A percentile compares a stretch with the other conserved stretches of the same genome.
Evolutionary conservation across 2,888 invertebrate species (phyloP).

Genomic region (Drosophila tripunctata): DNA sequence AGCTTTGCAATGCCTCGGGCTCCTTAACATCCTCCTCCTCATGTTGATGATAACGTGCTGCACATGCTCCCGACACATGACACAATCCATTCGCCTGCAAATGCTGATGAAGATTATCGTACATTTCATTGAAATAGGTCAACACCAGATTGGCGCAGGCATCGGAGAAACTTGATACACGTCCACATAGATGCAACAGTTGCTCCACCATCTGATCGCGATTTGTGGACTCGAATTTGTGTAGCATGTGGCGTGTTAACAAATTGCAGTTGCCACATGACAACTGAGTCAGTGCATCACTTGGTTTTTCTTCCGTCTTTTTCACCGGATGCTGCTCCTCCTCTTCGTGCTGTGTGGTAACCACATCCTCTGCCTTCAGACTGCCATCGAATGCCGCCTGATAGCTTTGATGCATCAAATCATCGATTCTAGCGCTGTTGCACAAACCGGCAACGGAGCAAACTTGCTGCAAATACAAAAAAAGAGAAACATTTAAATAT

Average conservation of each 20-base stretch:
- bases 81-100: constrained; percentile 89
- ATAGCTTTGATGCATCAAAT: constrained; percentile 85
- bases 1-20: constrained; percentile 85
- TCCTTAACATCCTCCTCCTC: constrained; percentile 85
- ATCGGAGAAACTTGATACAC: constrained; percentile 90
- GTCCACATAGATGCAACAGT: constrained; percentile 87
- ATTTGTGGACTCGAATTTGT: constrained; percentile 79
- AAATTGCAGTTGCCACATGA: constrained; percentile 82
- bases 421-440: constrained; percentile 90
- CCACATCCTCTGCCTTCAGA: constrained; percentile 48
- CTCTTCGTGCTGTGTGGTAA: no score
- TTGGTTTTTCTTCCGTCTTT: not conserved
- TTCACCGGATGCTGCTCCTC: no score
- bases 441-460: constrained; percentile 95
- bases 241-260: constrained; percentile 74
- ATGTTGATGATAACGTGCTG: constrained; percentile 87
- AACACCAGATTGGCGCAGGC: constrained; percentile 91
- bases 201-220: constrained; percentile 83
- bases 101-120: constrained; percentile 87
- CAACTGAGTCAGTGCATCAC: constrained; percentile 40
- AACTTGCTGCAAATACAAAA: constrained; percentile 85
- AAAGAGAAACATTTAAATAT: no score
- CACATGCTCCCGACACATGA: constrained; percentile 91
- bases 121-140: constrained; percentile 90
- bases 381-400: constrained; percentile 63